Evolutionary conservation across 2,113 vertebrate genomes (phyloP).

Genomic region (Tyrannus savana): DNA sequence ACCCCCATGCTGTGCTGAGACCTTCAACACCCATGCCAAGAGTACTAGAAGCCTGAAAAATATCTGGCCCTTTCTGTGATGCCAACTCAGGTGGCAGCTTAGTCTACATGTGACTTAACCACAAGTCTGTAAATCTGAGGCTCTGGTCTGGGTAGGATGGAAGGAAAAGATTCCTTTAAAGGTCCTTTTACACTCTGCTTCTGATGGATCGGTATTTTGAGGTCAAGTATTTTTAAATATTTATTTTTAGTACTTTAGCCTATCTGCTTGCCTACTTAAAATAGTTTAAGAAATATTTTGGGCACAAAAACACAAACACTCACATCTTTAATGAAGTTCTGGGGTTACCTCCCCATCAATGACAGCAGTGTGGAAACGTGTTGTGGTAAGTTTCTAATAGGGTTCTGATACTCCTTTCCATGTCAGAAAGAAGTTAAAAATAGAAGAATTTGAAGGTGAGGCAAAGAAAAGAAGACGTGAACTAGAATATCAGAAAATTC

Average conservation of each 20-base stretch:
- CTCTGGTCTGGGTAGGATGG: not conserved
- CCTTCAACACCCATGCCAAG: not conserved
- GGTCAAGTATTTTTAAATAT: constrained; percentile 51
- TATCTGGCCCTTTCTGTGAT: not conserved
- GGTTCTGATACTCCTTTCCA: not conserved
- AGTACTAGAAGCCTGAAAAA: not conserved
- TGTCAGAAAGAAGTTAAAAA: not conserved
- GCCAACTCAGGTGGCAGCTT: not conserved
- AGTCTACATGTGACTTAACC: not conserved
- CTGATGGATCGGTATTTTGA: not conserved
- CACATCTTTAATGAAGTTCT: not conserved
- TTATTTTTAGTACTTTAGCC: constrained; percentile 39
- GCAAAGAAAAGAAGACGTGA: not conserved
- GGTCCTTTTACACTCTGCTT: not conserved
- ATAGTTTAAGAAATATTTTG: constrained; percentile 36
- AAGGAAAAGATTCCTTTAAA: constrained; percentile 15
- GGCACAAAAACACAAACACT: not conserved
- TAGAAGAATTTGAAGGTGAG: not conserved
- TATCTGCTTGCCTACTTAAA: constrained; percentile 39
- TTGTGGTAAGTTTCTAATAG: not conserved
- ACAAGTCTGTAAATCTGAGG: constrained; percentile 2
- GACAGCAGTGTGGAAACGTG: not conserved
- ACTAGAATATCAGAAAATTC: not conserved
- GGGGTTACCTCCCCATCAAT: not conserved
- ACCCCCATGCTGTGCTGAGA: not conserved